Base-by-base conservation (phyloP, 2,113 vertebrate species). In the Sigmodon hispidus region DNA sequence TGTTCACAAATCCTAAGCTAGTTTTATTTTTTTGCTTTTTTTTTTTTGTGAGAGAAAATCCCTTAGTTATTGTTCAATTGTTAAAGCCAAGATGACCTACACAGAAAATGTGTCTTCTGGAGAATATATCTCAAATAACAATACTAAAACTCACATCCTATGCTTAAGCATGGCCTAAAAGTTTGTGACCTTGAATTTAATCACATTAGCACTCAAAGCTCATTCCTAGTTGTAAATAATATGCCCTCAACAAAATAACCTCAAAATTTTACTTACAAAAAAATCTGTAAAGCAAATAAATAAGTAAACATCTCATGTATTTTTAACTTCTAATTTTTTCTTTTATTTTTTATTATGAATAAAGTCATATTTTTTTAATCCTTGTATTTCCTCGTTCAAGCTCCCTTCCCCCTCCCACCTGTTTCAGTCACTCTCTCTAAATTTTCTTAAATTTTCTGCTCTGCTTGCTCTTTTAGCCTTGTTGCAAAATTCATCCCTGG, bases 291-390 rank as follows among this genome's bases (percentile, higher is more conserved):
- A 50, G 22, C 76, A 79, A 55, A 22, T 48, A 76, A 48, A 48
- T 36, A 55, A 48, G 15, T 31, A 76, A 21, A 26, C 29, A 84
- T 50, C 61, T 67, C 43, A 86, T 67, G 31, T 50, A 50, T 29
- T 67, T 86, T 65, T 86, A 86, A 85, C 83, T 36, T 86, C 34
- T 67, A 67, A 86, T 67, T n/a, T n/a, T n/a, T n/a, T n/a, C n/a
- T n/a, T n/a, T n/a, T n/a, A n/a, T n/a, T n/a, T n/a, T n/a, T n/a
- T n/a, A n/a, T n/a, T n/a, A n/a, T n/a, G n/a, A n/a, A n/a, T n/a
- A n/a, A n/a, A n/a, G n/a, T n/a, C n/a, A n/a, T n/a, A n/a, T n/a
- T n/a, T n/a, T n/a, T n/a, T n/a, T n/a, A n/a, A n/a, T n/a, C n/a
- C n/a, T n/a, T n/a, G n/a, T n/a, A n/a, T n/a, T n/a, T n/a, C n/a